Evolutionary conservation across 2,888 invertebrate genomes (phyloP).

Genomic region (Drosophila maculinotata): DNA sequence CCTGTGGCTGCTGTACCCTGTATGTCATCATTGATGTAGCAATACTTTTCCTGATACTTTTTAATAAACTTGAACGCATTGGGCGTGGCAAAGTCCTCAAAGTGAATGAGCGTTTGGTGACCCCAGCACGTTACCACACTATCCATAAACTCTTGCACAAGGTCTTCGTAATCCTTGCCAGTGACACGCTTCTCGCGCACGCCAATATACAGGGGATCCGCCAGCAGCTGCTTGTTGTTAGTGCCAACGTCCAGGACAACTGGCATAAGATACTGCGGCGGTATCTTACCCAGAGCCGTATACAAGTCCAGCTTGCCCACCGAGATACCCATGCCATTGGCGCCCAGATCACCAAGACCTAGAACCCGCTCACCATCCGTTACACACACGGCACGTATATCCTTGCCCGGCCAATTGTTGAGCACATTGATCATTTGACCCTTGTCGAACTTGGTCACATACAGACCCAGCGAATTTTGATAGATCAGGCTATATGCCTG

Average conservation of each 20-base stretch:
- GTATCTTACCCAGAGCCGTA: slow-evolving; percentile 52
- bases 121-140: slow-evolving; percentile 39
- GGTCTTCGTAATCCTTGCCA: slow-evolving; percentile 62
- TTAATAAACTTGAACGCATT: slow-evolving; percentile 60
- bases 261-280: slow-evolving; percentile 51
- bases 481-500: slow-evolving; percentile 96
- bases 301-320: slow-evolving; percentile 68
- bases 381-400: slow-evolving; percentile 56
- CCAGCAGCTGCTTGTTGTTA: slow-evolving; percentile 42
- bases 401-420: slow-evolving; percentile 57
- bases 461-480: slow-evolving; percentile 94
- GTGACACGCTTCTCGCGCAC: slow-evolving; percentile 48
- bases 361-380: slow-evolving; percentile 70
- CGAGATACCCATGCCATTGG: slow-evolving; percentile 71
- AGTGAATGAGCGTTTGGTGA: slow-evolving; percentile 56
- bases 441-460: slow-evolving; percentile 82
- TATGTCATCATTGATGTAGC: slow-evolving; percentile 65
- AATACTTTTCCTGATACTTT: slow-evolving; percentile 54
- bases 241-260: slow-evolving; percentile 62
- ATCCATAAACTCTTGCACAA: slow-evolving; percentile 61
- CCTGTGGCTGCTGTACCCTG: slow-evolving; percentile 67
- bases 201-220: slow-evolving; percentile 65
- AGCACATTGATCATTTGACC: slow-evolving; percentile 55
- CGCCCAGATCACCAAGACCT: slow-evolving; percentile 66
- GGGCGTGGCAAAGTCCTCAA: slow-evolving; percentile 70